These are phyloP conservation scores for Falco naumanni DNA, from an alignment of 2,797 vertebrate genomes.

Conservation along the genomic window DNA sequence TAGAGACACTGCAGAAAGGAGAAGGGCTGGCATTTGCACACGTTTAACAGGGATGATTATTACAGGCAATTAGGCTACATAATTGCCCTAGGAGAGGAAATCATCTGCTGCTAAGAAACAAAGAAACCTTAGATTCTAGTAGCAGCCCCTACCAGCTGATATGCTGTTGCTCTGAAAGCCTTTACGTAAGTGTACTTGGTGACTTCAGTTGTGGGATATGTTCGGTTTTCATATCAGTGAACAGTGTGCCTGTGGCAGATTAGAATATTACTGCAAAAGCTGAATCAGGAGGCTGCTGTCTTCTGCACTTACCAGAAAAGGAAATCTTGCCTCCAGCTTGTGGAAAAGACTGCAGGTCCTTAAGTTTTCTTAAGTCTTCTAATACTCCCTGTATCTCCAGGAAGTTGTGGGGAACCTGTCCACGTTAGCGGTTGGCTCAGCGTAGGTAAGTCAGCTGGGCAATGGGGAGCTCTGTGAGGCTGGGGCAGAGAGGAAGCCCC, in stretches of 20 bases:
- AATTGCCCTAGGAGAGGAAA: slow-evolving; percentile 62
- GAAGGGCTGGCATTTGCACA: neutral
- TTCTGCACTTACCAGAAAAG: neutral
- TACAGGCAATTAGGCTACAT: slow-evolving; percentile 50
- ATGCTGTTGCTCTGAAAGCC: neutral
- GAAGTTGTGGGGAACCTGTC: neutral
- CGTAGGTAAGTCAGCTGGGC: neutral
- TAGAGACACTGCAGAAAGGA: neutral
- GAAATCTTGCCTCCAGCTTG: neutral
- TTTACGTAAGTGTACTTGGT: neutral
- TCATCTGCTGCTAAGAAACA: slow-evolving; percentile 59
- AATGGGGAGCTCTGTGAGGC: neutral
- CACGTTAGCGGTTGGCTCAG: neutral
- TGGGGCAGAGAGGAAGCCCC: neutral
- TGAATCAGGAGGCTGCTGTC: neutral
- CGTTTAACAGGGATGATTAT: slow-evolving; percentile 50
- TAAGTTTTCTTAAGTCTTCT: neutral
- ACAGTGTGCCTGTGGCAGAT: neutral
- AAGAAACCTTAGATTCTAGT: slow-evolving; percentile 44
- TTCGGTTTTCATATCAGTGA: slow-evolving; percentile 17
- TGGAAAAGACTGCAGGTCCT: neutral
- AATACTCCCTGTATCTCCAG: neutral
- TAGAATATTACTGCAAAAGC: neutral
- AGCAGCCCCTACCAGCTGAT: slow-evolving; percentile 30
- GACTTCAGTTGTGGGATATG: neutral